Evolutionary conservation across 1,140 invertebrate genomes (phyloP).

Genomic region (Trypoxylus dichotomus): DNA sequence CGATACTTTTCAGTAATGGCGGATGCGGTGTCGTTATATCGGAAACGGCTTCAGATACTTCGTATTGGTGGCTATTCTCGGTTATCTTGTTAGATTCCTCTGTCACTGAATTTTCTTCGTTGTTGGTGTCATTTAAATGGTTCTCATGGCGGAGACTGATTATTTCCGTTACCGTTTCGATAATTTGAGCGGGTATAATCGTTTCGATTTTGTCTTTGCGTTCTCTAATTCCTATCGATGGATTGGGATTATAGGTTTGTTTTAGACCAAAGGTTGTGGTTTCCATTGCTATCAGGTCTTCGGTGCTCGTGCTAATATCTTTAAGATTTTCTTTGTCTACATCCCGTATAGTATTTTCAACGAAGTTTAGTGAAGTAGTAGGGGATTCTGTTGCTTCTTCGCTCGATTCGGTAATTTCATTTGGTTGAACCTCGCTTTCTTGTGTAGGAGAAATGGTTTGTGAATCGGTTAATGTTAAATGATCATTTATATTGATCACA

Average conservation of each 20-base stretch:
- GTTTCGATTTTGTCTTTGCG: conserved; percentile 9
- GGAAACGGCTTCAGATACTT: conserved; percentile 44
- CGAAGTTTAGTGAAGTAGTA: not conserved
- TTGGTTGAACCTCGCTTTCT: no score
- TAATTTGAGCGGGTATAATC: conserved; percentile 39
- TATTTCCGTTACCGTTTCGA: conserved; percentile 40
- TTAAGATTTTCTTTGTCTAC: conserved; percentile 36
- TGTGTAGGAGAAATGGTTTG: not conserved
- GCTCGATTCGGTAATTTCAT: no score
- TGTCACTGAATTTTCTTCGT: not conserved
- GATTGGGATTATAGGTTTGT: conserved; percentile 31
- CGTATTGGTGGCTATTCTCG: conserved; percentile 33
- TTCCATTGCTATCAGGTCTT: conserved; percentile 50
- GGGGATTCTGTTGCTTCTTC: conserved; percentile 1
- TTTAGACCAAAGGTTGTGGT: conserved; percentile 46
- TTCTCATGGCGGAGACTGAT: conserved; percentile 32
- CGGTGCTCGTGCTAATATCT: conserved; percentile 43
- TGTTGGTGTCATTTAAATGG: conserved; percentile 28
- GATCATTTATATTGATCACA: not conserved
- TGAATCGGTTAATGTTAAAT: not conserved
- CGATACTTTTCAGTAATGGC: conserved; percentile 42
- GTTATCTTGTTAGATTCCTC: not conserved
- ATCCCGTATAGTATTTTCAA: conserved; percentile 23
- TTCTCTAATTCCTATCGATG: conserved; percentile 12
- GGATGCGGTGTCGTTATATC: conserved; percentile 45